Evolutionary conservation across 2,888 invertebrate species (phyloP).

Genomic region (Tuberolachnus salignus): DNA sequence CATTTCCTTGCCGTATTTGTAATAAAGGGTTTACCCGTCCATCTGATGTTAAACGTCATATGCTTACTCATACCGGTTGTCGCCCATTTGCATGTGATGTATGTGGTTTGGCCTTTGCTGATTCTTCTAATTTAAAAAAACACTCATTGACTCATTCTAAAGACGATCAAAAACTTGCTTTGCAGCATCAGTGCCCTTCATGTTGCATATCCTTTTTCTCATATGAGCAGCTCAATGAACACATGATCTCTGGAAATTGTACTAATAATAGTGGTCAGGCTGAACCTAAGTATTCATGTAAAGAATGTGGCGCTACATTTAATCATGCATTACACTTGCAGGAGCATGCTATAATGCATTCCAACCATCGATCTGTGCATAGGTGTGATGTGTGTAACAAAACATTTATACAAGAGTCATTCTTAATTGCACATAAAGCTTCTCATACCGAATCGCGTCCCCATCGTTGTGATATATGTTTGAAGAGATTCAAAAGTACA

Average conservation of each 20-base stretch:
- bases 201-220: constrained; percentile 40
- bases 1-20: constrained; percentile 59
- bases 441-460: constrained; percentile 59
- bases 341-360: constrained; percentile 59
- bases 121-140: constrained; percentile 73
- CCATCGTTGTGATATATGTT: constrained; percentile 59
- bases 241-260: constrained; percentile 47
- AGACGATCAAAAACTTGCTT: constrained; percentile 51
- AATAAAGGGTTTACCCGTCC: constrained; percentile 59
- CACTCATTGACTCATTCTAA: constrained; percentile 69
- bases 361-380: constrained; percentile 54
- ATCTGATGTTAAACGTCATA: constrained; percentile 64
- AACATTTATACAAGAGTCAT: constrained; percentile 59
- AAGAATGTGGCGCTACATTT: constrained; percentile 57
- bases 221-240: constrained; percentile 53
- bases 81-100: constrained; percentile 69
- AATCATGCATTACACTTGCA: constrained; percentile 58
- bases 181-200: constrained; percentile 34
- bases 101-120: constrained; percentile 69
- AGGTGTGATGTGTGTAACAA: constrained; percentile 60
- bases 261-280: constrained; percentile 28
- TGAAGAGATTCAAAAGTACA: constrained; percentile 59
- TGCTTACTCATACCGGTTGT: constrained; percentile 69
- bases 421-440: constrained; percentile 58
- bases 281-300: constrained; percentile 51